Conservation (phyloP, 2,797 vertebrate genomes). For the Meda fulgida region DNA sequence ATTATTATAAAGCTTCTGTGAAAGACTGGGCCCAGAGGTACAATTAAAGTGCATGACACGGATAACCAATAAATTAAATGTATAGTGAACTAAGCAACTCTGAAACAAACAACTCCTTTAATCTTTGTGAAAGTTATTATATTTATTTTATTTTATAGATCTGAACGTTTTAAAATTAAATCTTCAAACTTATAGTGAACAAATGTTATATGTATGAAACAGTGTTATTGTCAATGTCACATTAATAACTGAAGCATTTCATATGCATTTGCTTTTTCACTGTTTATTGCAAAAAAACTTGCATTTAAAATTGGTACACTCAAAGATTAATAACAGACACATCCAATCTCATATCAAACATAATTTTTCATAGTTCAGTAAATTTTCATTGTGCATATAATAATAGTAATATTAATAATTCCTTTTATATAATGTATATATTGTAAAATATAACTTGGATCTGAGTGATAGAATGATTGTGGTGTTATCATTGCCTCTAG, state of each 20-base stretch:
- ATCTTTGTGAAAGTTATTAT: neutral
- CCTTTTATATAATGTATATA: neutral
- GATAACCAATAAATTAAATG: neutral
- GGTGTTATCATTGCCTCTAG: neutral
- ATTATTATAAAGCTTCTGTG: neutral
- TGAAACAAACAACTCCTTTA: neutral
- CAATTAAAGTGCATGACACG: neutral
- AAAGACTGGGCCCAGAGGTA: neutral
- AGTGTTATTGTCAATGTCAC: too few species aligned
- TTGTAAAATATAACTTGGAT: neutral
- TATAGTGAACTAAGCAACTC: neutral
- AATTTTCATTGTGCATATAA: neutral
- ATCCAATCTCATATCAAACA: neutral
- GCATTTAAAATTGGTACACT: neutral
- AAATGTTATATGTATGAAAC: neutral
- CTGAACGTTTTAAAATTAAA: neutral
- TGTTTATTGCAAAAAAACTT: neutral
- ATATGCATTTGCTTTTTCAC: neutral
- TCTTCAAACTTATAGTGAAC: neutral
- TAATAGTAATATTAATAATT: neutral
- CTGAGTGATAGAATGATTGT: neutral
- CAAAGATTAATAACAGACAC: neutral
- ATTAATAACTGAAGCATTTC: neutral
- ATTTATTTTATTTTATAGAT: neutral
- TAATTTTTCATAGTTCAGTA: neutral